Conservation (phyloP, 35 echinoderm and acorn worm genomes). For the Holothuria glaberrima region DNA sequence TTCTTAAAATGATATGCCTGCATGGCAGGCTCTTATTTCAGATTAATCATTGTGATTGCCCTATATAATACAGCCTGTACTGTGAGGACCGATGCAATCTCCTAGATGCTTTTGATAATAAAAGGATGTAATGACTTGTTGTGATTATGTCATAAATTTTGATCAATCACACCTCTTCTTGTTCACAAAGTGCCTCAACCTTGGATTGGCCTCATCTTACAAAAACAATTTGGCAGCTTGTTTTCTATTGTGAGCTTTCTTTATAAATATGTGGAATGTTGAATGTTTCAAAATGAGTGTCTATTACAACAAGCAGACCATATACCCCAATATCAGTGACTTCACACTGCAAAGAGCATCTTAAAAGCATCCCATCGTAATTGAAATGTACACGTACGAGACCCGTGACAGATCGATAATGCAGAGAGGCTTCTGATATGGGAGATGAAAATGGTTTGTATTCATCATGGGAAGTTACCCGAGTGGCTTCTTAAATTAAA, state of each 20-base stretch:
- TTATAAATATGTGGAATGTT: conserved; percentile 39
- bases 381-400: conserved; percentile 55
- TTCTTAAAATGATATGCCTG: too few relatives aligned
- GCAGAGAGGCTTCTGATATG: conserved; percentile 57
- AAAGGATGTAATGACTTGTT: too few relatives aligned
- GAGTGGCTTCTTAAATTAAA: conserved; percentile 54
- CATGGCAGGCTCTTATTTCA: too few relatives aligned
- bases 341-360: conserved; percentile 13
- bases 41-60: too few relatives aligned
- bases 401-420: conserved; percentile 55
- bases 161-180: too few relatives aligned
- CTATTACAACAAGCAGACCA: conserved; percentile 2
- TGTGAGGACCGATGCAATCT: too few relatives aligned
- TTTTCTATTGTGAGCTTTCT: not conserved
- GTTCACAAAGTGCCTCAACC: not conserved
- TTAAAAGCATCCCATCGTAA: conserved; percentile 48
- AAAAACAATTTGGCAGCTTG: conserved; percentile 11
- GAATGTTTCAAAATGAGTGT: conserved; percentile 44
- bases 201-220: not conserved
- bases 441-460: conserved; percentile 50
- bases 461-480: conserved; percentile 57
- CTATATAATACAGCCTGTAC: too few relatives aligned
- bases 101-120: too few relatives aligned
- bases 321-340: conserved; percentile 27
- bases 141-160: too few relatives aligned